phyloP scores from a whole-genome alignment of 2,113 vertebrate genomes.

The Trogon melanurus region DNA sequence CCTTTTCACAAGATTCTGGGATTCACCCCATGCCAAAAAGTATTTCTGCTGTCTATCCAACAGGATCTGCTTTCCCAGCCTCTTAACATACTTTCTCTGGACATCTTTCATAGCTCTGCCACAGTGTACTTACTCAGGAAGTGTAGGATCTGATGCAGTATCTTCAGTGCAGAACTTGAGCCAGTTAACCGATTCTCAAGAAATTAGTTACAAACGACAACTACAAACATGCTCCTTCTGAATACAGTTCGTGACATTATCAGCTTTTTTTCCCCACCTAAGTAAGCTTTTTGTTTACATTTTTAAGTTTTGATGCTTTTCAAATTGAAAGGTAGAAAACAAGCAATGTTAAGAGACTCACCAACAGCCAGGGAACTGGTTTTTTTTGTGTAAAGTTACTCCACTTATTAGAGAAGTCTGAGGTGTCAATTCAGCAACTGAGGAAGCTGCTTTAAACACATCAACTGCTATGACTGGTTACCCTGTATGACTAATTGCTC shows the following conservation, averaged over 20 bases:
- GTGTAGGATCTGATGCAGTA: rapidly evolving
- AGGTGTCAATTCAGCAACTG: neutral
- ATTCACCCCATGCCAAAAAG: neutral
- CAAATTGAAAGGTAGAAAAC: neutral
- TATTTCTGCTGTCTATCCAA: neutral
- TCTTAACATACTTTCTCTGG: neutral
- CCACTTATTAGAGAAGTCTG: neutral
- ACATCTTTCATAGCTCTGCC: neutral
- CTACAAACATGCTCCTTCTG: neutral
- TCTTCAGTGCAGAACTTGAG: neutral
- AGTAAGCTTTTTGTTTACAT: neutral
- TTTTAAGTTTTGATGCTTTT: neutral
- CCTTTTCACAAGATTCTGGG: neutral
- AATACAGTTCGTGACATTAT: neutral
- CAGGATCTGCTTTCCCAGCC: neutral
- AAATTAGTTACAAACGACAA: neutral
- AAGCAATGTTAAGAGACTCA: neutral
- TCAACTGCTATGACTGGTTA: neutral
- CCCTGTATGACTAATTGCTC: neutral
- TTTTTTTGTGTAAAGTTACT: neutral
- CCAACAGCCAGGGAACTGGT: neutral
- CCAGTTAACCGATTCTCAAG: neutral
- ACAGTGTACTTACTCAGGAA: neutral
- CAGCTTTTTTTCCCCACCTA: neutral
- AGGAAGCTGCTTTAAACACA: neutral